phyloP scores from a whole-genome alignment of 2,797 vertebrate genomes.

The Gymnoscopelus braueri region DNA sequence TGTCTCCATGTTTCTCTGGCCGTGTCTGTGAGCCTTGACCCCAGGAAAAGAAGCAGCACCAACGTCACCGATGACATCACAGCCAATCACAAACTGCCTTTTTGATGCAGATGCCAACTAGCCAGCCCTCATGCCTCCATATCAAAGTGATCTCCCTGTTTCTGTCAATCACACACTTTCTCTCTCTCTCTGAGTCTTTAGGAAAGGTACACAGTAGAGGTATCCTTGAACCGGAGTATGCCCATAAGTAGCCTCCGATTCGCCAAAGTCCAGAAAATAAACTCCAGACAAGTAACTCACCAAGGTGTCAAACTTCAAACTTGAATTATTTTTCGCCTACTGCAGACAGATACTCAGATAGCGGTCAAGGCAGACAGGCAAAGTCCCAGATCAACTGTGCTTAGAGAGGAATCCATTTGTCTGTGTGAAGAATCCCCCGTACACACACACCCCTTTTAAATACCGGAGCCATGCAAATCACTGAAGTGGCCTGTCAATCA shows the following conservation, averaged over 20 bases:
- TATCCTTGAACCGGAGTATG: slow-evolving; percentile 24
- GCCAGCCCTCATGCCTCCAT: slow-evolving; percentile 54
- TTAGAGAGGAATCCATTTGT: slow-evolving; percentile 57
- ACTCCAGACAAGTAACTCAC: slow-evolving; percentile 3
- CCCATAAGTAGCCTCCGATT: slow-evolving; percentile 30
- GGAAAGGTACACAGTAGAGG: slow-evolving; percentile 20
- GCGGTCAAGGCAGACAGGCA: slow-evolving; percentile 8
- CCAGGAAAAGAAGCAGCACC: slow-evolving; percentile 65
- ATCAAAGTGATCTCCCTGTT: slow-evolving; percentile 21
- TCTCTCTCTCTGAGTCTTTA: slow-evolving; percentile 27
- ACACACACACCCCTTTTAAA: slow-evolving; percentile 76
- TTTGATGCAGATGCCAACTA: slow-evolving; percentile 54
- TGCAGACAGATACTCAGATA: slow-evolving; percentile 18
- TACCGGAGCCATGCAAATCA: slow-evolving; percentile 75
- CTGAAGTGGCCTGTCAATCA: slow-evolving; percentile 61
- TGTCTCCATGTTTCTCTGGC: slow-evolving; percentile 67
- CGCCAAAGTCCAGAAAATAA: slow-evolving; percentile 18
- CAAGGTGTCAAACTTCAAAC: not conserved
- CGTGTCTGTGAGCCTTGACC: slow-evolving; percentile 51
- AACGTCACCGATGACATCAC: slow-evolving; percentile 63
- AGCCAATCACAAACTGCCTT: slow-evolving; percentile 28
- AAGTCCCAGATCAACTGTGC: slow-evolving; percentile 41
- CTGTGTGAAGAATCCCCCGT: slow-evolving; percentile 66
- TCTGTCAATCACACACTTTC: slow-evolving; percentile 12
- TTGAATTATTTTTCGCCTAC: not conserved